Percentiles rank a stretch among this genome's conserved stretches.
These are phyloP conservation scores for Silvanus unidentatus DNA, from an alignment of 2,888 invertebrate genomes.

Conservation along the genomic window DNA sequence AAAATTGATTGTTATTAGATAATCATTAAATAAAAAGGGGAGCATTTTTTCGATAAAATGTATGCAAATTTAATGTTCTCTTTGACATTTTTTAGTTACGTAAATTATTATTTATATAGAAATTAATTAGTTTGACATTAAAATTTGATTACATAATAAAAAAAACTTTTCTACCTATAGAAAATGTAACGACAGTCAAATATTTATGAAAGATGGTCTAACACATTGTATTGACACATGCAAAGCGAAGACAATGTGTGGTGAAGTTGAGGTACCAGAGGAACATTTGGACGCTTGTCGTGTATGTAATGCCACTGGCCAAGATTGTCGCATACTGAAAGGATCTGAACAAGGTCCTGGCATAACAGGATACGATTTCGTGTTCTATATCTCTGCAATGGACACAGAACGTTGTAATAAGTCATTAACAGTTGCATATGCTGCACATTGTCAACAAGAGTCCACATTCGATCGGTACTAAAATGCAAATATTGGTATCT, in stretches of 20 bases:
- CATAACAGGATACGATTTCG: conserved; percentile 82
- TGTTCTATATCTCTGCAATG: conserved; percentile 93
- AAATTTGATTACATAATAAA: background rate
- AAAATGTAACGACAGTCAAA: conserved; percentile 82
- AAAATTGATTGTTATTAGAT: too few species aligned
- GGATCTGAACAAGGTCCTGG: conserved; percentile 58
- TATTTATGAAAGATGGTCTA: conserved; percentile 75
- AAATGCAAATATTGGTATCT: background rate
- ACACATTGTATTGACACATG: conserved; percentile 86
- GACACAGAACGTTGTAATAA: conserved; percentile 89
- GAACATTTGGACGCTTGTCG: conserved; percentile 91
- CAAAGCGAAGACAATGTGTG: conserved; percentile 83
- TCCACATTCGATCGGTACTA: conserved; percentile 67
- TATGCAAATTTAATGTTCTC: too few species aligned
- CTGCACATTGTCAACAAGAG: conserved; percentile 98
- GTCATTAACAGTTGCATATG: conserved; percentile 91
- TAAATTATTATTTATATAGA: too few species aligned
- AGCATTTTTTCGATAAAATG: too few species aligned
- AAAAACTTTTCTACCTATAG: conserved; percentile 50
- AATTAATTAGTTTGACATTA: too few species aligned
- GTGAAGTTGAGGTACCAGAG: conserved; percentile 89
- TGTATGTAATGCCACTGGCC: conserved; percentile 80
- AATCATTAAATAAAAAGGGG: too few species aligned
- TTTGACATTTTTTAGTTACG: too few species aligned
- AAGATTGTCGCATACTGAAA: conserved; percentile 62